Evolutionary conservation across 1,140 invertebrate genomes (phyloP).

Genomic region (Apocrypta bakeri): DNA sequence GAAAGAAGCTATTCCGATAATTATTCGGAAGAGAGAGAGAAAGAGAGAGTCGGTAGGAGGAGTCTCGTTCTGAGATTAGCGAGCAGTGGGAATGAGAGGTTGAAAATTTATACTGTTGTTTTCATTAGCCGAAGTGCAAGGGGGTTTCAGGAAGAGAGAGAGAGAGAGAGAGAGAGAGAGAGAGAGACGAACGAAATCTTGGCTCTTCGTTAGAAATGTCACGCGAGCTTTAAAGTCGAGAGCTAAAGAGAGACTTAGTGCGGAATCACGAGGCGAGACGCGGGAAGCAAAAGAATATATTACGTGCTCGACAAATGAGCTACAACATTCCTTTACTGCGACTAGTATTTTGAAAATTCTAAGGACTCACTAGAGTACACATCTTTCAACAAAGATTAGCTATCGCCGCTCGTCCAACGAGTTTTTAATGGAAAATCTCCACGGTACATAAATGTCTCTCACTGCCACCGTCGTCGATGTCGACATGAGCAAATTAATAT

Average conservation of each 20-base stretch:
- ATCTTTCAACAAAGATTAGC: background rate
- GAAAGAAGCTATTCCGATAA: background rate
- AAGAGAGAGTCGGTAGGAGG: background rate
- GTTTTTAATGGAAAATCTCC: constrained; percentile 2
- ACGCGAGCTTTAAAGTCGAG: constrained; percentile 5
- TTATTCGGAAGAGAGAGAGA: background rate
- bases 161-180: too few relatives aligned
- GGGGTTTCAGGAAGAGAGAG: background rate
- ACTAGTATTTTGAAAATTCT: background rate
- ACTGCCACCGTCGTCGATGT: background rate
- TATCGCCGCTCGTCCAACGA: background rate
- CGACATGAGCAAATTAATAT: constrained; percentile 29
- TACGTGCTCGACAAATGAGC: background rate
- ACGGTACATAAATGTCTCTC: background rate
- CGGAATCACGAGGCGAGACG: background rate
- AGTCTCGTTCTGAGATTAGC: background rate
- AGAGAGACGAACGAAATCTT: background rate
- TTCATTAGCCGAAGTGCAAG: background rate
- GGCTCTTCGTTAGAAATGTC: constrained; percentile 11
- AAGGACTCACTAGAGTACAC: background rate
- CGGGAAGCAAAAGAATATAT: too few relatives aligned
- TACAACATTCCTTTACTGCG: background rate
- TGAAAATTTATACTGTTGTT: constrained; percentile 6
- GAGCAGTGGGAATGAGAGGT: background rate
- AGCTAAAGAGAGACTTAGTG: background rate